These are phyloP conservation scores for Poeciliopsis presidionis DNA, from an alignment of 2,797 vertebrate genomes.

Conservation along the genomic window DNA sequence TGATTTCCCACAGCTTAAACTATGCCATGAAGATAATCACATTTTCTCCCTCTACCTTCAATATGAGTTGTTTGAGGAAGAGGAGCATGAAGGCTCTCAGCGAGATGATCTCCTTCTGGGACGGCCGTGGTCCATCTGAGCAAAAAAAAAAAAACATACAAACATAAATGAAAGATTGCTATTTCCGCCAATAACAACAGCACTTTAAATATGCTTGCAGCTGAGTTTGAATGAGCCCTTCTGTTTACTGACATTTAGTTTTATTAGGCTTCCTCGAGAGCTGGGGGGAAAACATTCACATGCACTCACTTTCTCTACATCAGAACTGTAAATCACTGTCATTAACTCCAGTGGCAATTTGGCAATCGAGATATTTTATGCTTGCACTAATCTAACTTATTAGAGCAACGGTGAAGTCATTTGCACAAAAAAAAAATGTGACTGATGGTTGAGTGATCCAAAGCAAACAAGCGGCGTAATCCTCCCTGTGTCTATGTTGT, in stretches of 20 bases:
- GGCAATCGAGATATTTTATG: conserved; percentile 74
- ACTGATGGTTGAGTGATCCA: conserved; percentile 54
- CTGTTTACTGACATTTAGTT: conserved; percentile 47
- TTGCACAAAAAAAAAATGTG: conserved; percentile 48
- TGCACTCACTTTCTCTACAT: conserved; percentile 14
- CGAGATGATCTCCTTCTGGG: conserved; percentile 98
- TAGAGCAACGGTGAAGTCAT: conserved; percentile 46
- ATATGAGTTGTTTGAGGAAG: conserved; percentile 98
- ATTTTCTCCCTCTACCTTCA: conserved; percentile 85
- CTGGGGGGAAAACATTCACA: conserved; percentile 26
- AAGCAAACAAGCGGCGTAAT: conserved; percentile 49
- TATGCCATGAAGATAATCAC: conserved; percentile 30
- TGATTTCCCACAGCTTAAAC: conserved; percentile 39
- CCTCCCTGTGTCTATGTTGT: conserved; percentile 26
- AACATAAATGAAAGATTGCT: conserved; percentile 44
- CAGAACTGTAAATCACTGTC: conserved; percentile 58
- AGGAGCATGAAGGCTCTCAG: conserved; percentile 98
- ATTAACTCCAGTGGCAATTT: conserved; percentile 89
- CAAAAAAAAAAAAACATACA: conserved; percentile 42
- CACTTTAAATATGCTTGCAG: conserved; percentile 20
- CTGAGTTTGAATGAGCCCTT: conserved; percentile 25
- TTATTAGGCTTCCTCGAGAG: conserved; percentile 53
- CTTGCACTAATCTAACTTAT: conserved; percentile 68
- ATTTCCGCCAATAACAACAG: conserved; percentile 37
- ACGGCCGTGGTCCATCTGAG: conserved; percentile 94